Evolutionary conservation across 2,888 invertebrate species (phyloP), one percentile per base, ranked within the genome.

Genomic region (Drosophila putrida): DNA sequence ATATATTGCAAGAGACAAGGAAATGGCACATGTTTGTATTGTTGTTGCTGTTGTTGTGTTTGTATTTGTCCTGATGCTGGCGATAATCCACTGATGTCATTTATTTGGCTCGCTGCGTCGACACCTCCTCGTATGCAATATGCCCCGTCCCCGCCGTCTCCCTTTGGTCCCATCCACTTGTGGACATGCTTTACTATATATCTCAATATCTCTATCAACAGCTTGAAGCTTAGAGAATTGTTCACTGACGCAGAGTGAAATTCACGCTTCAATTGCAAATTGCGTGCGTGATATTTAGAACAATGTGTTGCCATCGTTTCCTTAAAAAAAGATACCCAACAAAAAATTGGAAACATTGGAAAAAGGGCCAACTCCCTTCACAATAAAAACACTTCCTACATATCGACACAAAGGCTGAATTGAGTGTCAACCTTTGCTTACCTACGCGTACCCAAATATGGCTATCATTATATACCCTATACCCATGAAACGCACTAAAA

Each of bases 81-180:
- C 77, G 83, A 85, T 86, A 86, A 88, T 86, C 85, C 86, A 88
- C 85, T 86, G 88, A 85, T 86, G 88, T 81, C 88, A 88, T 83
- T 85, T 80, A 62, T 71, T 78, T 85, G 81, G 68, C 76, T 82
- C 69, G 70, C 79, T 85, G 82, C 74, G 71, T 73, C 62, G 43
- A 57, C 69, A 63, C 68, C 54, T 67, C 60, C 63, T 43, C 38
- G 41, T n/a, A 43, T 54, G 27, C 36, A 13, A 28, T 55, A 31
- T 54, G 61, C 41, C 54, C 60, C 54, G 20, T 50, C 38, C 39
- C 20, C 15, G 38, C 44, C 6, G 6, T 6, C 15, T 25, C 10
- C 8, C 6, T 33, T 4, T 20, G 3, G 20, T 20, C 50, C 2
- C 47, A 44, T 41, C 33, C 39, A 46, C 62, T 20, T 25, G 55